phyloP scores from a whole-genome alignment of 2,888 invertebrate species.

The Drosophila tripunctata region DNA sequence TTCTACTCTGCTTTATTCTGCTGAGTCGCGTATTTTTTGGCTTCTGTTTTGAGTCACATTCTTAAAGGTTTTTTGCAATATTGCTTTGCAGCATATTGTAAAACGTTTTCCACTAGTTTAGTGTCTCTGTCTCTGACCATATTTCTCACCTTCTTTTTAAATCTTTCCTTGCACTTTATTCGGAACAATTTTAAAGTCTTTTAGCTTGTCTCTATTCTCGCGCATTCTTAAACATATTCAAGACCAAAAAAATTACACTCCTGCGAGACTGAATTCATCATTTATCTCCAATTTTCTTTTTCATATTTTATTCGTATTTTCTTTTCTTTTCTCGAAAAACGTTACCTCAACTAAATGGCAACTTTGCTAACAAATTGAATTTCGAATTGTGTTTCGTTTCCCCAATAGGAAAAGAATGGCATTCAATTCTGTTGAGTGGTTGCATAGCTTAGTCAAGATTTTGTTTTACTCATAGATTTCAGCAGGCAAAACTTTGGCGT shows the following conservation, averaged over 20 bases:
- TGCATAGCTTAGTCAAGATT: conserved; percentile 11
- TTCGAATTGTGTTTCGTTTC: conserved; percentile 3
- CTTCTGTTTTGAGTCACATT: not conserved
- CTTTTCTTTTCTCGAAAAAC: not conserved
- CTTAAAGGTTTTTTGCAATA: not conserved
- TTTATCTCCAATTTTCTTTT: not conserved
- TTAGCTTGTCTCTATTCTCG: too few relatives aligned
- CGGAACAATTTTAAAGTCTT: too few relatives aligned
- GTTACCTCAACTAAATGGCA: conserved; percentile 1
- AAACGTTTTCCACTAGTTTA: too few relatives aligned
- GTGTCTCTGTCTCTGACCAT: too few relatives aligned
- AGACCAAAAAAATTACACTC: not conserved
- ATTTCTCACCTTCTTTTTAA: too few relatives aligned
- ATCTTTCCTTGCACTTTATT: too few relatives aligned
- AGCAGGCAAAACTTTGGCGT: conserved; percentile 5
- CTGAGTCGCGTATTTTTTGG: too few relatives aligned
- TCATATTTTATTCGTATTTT: too few relatives aligned
- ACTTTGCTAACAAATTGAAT: conserved; percentile 28
- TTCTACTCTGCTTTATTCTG: too few relatives aligned
- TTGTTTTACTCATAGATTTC: conserved; percentile 16
- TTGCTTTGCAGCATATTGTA: too few relatives aligned
- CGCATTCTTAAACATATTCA: not conserved
- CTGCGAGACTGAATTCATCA: not conserved
- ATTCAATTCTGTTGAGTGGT: conserved; percentile 18
- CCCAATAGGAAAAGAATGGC: not conserved